Evolutionary conservation across 2,797 vertebrate species (phyloP).

Genomic region (Dryobates pubescens): DNA sequence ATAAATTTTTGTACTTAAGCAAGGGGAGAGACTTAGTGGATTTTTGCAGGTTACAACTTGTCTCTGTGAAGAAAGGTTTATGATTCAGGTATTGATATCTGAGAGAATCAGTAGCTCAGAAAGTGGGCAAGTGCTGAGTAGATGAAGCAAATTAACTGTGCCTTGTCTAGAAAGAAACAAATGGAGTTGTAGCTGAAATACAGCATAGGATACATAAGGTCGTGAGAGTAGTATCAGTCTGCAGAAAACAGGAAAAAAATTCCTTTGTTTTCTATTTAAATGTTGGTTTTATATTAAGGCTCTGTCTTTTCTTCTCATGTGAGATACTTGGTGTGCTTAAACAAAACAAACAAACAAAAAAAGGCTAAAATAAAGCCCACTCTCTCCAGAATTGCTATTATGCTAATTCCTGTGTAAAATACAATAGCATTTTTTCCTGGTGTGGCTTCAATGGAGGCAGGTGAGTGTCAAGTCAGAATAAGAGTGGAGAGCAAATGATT

Average conservation of each 20-base stretch:
- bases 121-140: background rate
- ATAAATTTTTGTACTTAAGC: background rate
- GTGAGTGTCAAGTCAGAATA: background rate
- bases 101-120: background rate
- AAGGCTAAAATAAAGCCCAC: fast-evolving
- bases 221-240: background rate
- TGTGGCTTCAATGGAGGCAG: background rate
- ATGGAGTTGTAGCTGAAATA: background rate
- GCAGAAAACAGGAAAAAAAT: background rate
- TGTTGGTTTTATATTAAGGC: background rate
- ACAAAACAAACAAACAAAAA: no score
- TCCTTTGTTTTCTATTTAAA: background rate
- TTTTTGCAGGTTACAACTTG: background rate
- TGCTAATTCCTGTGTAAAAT: background rate
- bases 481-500: background rate
- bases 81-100: background rate
- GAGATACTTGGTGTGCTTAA: background rate
- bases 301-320: background rate
- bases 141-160: background rate
- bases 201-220: background rate
- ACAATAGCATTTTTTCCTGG: background rate
- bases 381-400: fast-evolving
- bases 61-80: background rate
- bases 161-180: background rate
- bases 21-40: background rate